Evolutionary conservation across 2,888 invertebrate species (phyloP).

Genomic region (Acronicta alni): DNA sequence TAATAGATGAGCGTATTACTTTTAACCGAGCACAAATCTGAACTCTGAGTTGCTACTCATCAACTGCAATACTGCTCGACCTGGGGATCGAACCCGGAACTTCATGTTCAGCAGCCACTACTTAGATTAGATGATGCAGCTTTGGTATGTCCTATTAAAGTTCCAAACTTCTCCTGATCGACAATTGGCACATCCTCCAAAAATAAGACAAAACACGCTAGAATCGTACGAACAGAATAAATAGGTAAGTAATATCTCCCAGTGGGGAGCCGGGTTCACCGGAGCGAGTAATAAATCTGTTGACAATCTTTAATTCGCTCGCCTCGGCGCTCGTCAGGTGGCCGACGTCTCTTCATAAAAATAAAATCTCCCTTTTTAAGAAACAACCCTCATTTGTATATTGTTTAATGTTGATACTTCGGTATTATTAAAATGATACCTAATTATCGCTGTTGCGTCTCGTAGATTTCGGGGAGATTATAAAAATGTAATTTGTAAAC

Average conservation of each 20-base stretch:
- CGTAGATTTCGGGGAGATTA: slow-evolving; percentile 10
- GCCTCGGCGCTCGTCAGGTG: slow-evolving; percentile 65
- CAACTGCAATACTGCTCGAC: no score
- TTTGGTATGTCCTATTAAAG: not conserved
- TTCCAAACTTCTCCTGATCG: not conserved
- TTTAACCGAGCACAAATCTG: no score
- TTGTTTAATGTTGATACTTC: slow-evolving; percentile 54
- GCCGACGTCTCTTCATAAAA: slow-evolving; percentile 72
- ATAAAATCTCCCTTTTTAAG: slow-evolving; percentile 64
- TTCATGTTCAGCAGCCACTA: no score
- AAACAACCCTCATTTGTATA: slow-evolving; percentile 64
- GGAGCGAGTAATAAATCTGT: slow-evolving; percentile 88
- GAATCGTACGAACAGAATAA: slow-evolving; percentile 57
- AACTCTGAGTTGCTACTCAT: no score
- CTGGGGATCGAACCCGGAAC: no score
- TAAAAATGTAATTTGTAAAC: slow-evolving; percentile 8
- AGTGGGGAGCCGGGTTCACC: slow-evolving; percentile 74
- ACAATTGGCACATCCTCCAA: slow-evolving; percentile 28
- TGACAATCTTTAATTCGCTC: slow-evolving; percentile 87
- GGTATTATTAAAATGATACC: slow-evolving; percentile 37
- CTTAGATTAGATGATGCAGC: no score
- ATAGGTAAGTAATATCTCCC: slow-evolving; percentile 71
- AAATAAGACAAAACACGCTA: slow-evolving; percentile 36
- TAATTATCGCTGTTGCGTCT: slow-evolving; percentile 30
- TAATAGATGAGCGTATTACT: no score